Evolutionary conservation across 1,140 invertebrate genomes (phyloP).

Genomic region (Zaprionus nigranus): DNA sequence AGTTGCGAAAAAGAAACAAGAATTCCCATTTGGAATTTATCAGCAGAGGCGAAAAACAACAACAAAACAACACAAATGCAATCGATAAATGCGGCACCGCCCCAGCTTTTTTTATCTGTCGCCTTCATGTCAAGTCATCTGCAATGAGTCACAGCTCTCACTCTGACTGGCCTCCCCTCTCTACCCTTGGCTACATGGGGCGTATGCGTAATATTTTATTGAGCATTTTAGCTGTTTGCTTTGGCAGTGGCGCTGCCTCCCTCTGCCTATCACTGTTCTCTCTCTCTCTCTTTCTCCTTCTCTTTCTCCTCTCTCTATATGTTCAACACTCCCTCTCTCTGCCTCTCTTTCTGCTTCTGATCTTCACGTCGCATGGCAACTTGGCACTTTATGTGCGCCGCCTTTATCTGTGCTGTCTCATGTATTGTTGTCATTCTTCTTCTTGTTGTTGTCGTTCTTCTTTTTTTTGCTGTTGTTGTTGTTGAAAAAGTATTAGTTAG

Average conservation of each 20-base stretch:
- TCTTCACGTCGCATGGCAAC: slow-evolving; percentile 34
- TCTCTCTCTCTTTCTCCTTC: neutral
- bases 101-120: slow-evolving; percentile 15
- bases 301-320: slow-evolving; percentile 6
- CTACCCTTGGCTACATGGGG: slow-evolving; percentile 6
- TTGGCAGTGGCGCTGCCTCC: slow-evolving; percentile 15
- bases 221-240: slow-evolving; percentile 37
- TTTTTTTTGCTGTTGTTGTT: neutral
- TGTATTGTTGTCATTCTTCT: slow-evolving; percentile 62
- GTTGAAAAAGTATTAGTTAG: slow-evolving; percentile 65
- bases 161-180: neutral
- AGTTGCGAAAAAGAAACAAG: slow-evolving; percentile 5
- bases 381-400: slow-evolving; percentile 50
- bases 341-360: slow-evolving; percentile 24
- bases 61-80: neutral
- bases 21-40: neutral
- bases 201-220: slow-evolving; percentile 66
- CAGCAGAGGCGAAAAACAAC: neutral
- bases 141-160: slow-evolving; percentile 48
- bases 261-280: too few relatives aligned
- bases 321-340: neutral
- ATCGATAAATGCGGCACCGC: neutral
- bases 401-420: slow-evolving; percentile 51
- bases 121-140: slow-evolving; percentile 35
- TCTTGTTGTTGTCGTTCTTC: slow-evolving; percentile 34